A percentile compares a stretch with the other conserved stretches of the same genome.
phyloP scores from a whole-genome alignment of 2,797 vertebrate genomes.

The Sebastes hopkinsi region DNA sequence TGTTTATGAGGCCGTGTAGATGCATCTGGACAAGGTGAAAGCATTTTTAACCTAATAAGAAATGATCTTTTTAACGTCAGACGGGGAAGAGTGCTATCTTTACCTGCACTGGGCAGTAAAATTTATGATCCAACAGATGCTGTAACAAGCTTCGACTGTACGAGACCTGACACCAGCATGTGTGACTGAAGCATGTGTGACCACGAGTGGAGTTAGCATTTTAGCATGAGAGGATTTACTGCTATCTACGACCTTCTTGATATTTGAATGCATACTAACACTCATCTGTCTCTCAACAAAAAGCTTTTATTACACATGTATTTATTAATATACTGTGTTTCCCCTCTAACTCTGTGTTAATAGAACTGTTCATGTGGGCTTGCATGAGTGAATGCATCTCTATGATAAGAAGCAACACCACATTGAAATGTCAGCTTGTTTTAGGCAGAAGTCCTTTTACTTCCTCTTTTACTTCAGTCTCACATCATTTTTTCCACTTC shows the following conservation, averaged over 20 bases:
- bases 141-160: constrained; percentile 39
- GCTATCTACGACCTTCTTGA: neutral
- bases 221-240: neutral
- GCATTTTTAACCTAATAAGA: neutral
- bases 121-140: constrained; percentile 71
- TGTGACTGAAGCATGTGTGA: constrained; percentile 36
- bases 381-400: constrained; percentile 14
- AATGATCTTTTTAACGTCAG: constrained; percentile 14
- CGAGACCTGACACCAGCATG: constrained; percentile 66
- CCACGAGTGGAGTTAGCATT: constrained; percentile 14
- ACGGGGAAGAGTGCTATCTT: constrained; percentile 17
- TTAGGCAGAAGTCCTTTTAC: constrained; percentile 52
- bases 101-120: constrained; percentile 6
- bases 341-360: neutral
- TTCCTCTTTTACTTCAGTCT: constrained; percentile 54
- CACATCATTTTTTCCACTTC: constrained; percentile 70
- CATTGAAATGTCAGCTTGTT: constrained; percentile 58
- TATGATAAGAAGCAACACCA: constrained; percentile 17
- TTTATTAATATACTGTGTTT: neutral
- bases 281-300: neutral
- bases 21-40: neutral
- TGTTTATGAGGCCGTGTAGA: neutral
- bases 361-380: neutral
- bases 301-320: neutral
- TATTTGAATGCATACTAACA: neutral